Percentiles rank a stretch among this genome's conserved stretches.
These are phyloP conservation scores for Hydropsyche betteni DNA, from an alignment of 2,888 invertebrate genomes.

Conservation along the genomic window DNA sequence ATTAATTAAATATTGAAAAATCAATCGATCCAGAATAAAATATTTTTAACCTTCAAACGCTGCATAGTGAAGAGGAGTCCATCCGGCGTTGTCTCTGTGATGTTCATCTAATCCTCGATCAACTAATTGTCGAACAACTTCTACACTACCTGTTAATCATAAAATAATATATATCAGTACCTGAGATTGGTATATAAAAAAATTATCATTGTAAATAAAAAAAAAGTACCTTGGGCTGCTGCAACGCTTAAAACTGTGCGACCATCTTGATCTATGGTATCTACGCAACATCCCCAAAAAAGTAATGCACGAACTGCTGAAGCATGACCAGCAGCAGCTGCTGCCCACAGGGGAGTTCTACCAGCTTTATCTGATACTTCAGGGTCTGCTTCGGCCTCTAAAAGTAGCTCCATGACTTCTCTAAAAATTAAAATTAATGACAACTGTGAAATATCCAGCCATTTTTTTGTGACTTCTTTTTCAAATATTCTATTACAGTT, in stretches of 20 bases:
- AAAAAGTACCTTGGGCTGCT: constrained; percentile 75
- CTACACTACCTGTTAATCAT: constrained; percentile 70
- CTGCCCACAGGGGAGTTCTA: constrained; percentile 89
- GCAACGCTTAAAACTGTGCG: constrained; percentile 88
- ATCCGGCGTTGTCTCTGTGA: constrained; percentile 92
- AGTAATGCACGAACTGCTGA: constrained; percentile 84
- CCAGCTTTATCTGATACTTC: constrained; percentile 86
- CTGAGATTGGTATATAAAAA: neutral
- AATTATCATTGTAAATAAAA: neutral
- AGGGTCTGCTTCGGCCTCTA: constrained; percentile 93
- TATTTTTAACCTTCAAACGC: constrained; percentile 80
- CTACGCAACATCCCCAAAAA: constrained; percentile 96
- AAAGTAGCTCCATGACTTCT: constrained; percentile 88
- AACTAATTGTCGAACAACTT: constrained; percentile 87
- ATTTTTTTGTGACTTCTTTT: neutral
- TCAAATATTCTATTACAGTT: neutral
- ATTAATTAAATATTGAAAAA: neutral
- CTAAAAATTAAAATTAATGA: constrained; percentile 57
- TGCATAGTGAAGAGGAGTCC: constrained; percentile 97
- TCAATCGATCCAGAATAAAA: neutral
- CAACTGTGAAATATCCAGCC: too few species aligned
- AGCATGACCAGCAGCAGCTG: constrained; percentile 92
- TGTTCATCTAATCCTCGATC: constrained; percentile 89
- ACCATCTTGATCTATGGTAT: constrained; percentile 93
- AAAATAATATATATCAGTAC: neutral